Evolutionary conservation across 2,797 vertebrate species (phyloP).

Genomic region (Emys orbicularis): DNA sequence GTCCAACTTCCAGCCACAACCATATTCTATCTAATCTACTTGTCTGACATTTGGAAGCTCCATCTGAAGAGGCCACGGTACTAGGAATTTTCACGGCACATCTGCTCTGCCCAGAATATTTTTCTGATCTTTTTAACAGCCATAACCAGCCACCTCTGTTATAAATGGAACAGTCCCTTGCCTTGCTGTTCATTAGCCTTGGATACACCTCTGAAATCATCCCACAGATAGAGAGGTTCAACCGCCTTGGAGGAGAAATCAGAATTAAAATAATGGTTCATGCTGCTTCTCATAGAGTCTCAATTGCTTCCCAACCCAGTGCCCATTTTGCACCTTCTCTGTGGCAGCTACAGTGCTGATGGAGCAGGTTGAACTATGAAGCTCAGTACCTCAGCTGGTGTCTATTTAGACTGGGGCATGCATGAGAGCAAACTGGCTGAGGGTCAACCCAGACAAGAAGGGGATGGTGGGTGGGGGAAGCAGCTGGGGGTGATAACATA

Average conservation of each 20-base stretch:
- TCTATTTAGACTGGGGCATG: background rate
- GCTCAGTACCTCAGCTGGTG: background rate
- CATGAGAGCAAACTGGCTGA: background rate
- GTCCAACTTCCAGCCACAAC: background rate
- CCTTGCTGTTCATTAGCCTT: background rate
- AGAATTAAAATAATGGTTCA: background rate
- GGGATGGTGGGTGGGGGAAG: background rate
- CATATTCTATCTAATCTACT: background rate
- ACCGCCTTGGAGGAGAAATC: background rate
- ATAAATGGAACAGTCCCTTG: background rate
- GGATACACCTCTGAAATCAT: background rate
- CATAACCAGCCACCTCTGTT: background rate
- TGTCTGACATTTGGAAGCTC: background rate
- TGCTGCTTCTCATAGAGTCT: background rate
- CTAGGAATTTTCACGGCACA: background rate
- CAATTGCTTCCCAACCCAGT: too few species aligned
- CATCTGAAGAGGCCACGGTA: background rate
- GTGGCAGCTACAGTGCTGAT: background rate
- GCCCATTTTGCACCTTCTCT: background rate
- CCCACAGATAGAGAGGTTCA: background rate
- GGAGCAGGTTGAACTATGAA: background rate
- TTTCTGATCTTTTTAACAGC: background rate
- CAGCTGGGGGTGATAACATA: background rate
- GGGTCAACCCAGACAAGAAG: background rate
- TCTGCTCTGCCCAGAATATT: background rate